Percentiles rank a stretch among this genome's conserved stretches.
phyloP scores from a whole-genome alignment of 2,888 invertebrate species.

The Ctenicera cuprea region DNA sequence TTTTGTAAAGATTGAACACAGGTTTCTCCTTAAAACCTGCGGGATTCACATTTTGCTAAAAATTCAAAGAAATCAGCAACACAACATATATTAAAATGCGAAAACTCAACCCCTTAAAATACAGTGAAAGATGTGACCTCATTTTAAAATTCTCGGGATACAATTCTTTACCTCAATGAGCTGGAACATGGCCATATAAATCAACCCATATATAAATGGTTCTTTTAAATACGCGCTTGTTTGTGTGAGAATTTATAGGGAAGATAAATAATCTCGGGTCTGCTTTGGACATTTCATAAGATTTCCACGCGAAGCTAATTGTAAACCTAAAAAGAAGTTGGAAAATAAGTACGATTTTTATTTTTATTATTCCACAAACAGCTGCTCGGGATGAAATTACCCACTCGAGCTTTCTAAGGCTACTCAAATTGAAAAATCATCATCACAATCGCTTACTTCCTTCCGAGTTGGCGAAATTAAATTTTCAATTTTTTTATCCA shows the following conservation, averaged over 20 bases:
- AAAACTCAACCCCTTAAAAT: constrained; percentile 3
- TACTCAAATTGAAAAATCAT: constrained; percentile 5
- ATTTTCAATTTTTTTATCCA: not conserved
- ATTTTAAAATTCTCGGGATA: constrained; percentile 38
- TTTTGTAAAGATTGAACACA: too few relatives aligned
- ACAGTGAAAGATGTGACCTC: constrained; percentile 40
- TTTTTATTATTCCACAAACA: constrained; percentile 10
- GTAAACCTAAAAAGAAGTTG: constrained; percentile 11
- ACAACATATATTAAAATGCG: constrained; percentile 8
- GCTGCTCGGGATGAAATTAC: not conserved
- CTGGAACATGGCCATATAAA: constrained; percentile 41
- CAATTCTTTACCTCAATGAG: constrained; percentile 44
- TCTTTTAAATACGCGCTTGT: constrained; percentile 34
- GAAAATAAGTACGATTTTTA: constrained; percentile 2
- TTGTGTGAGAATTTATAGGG: constrained; percentile 34
- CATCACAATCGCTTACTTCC: not conserved
- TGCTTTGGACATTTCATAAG: constrained; percentile 28
- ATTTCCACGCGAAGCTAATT: constrained; percentile 19
- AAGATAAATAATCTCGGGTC: constrained; percentile 24
- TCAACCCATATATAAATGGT: constrained; percentile 36
- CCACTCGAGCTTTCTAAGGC: not conserved
- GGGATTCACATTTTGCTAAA: too few relatives aligned
- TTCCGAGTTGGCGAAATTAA: not conserved
- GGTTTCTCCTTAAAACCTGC: too few relatives aligned
- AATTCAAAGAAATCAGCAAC: not conserved